A percentile compares a stretch with the other conserved stretches of the same genome.
These are phyloP conservation scores for Xenotilapia caudafasciata DNA, from an alignment of 2,113 vertebrate genomes.

Conservation along the genomic window DNA sequence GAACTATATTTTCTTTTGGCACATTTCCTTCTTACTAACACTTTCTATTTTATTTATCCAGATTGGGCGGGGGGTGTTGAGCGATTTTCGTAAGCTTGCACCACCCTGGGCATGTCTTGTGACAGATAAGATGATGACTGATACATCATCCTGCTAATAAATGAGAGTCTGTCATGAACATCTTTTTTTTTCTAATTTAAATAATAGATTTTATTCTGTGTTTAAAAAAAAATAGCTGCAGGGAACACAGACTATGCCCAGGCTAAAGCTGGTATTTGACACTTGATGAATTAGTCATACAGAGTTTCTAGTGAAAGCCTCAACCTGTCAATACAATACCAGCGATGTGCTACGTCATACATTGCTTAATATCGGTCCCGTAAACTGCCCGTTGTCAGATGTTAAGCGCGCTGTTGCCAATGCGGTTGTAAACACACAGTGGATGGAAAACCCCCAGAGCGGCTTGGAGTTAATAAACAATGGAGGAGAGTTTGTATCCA, in stretches of 20 bases:
- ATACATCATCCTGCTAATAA: background rate
- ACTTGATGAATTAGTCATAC: slow-evolving; percentile 12
- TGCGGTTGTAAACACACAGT: background rate
- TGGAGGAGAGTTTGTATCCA: background rate
- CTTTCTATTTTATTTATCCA: slow-evolving; percentile 6
- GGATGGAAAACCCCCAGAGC: background rate
- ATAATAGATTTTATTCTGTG: background rate
- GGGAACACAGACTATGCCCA: background rate
- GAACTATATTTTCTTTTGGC: background rate
- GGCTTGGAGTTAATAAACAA: background rate
- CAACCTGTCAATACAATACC: background rate
- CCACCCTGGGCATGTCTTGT: background rate
- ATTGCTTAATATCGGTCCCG: background rate
- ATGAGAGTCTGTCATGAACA: background rate
- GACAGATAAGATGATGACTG: background rate
- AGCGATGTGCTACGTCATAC: background rate
- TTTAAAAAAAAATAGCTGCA: background rate
- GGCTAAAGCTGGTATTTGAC: background rate
- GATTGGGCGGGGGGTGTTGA: background rate
- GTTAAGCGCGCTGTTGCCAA: background rate
- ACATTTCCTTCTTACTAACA: background rate
- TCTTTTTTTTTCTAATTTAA: background rate
- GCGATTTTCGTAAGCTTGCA: rapidly evolving
- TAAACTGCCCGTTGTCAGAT: slow-evolving; percentile 10
- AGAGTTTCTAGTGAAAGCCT: slow-evolving; percentile 3